phyloP scores from a whole-genome alignment of 2,797 vertebrate genomes.

The Margarornis squamiger region DNA sequence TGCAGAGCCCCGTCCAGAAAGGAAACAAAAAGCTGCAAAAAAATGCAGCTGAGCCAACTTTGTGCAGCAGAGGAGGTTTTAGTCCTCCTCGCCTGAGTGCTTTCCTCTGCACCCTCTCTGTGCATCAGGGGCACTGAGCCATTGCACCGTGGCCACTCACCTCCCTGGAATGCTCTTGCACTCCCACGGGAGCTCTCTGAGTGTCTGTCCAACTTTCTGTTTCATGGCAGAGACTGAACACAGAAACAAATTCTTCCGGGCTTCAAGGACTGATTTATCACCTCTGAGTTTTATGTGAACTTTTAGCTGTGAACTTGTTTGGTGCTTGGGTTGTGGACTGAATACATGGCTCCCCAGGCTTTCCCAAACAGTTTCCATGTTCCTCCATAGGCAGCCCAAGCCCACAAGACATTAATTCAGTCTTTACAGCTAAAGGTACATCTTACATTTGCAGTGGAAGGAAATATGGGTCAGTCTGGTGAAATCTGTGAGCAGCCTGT shows the following conservation, averaged over 20 bases:
- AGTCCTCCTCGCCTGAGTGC: neutral
- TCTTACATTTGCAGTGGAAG: neutral
- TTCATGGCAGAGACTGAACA: neutral
- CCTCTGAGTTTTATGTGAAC: neutral
- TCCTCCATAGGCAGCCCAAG: neutral
- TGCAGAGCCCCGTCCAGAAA: neutral
- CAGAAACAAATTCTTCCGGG: neutral
- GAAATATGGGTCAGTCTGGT: neutral
- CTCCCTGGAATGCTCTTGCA: neutral
- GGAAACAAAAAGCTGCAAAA: neutral
- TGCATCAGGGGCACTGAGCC: neutral
- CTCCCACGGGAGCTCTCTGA: neutral
- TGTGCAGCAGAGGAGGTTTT: neutral
- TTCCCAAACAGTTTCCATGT: neutral
- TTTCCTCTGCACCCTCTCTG: neutral
- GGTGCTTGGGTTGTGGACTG: neutral
- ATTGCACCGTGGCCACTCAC: rapidly evolving
- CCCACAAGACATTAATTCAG: neutral
- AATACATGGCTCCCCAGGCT: neutral
- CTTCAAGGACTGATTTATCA: neutral
- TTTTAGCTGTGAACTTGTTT: neutral
- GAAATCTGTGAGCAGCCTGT: neutral
- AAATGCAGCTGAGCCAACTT: neutral
- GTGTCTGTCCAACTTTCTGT: neutral
- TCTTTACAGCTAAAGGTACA: neutral